A percentile compares a stretch with the other conserved stretches of the same genome.
phyloP scores from a whole-genome alignment of 2,113 vertebrate genomes.

The Sceloporus tristichus region DNA sequence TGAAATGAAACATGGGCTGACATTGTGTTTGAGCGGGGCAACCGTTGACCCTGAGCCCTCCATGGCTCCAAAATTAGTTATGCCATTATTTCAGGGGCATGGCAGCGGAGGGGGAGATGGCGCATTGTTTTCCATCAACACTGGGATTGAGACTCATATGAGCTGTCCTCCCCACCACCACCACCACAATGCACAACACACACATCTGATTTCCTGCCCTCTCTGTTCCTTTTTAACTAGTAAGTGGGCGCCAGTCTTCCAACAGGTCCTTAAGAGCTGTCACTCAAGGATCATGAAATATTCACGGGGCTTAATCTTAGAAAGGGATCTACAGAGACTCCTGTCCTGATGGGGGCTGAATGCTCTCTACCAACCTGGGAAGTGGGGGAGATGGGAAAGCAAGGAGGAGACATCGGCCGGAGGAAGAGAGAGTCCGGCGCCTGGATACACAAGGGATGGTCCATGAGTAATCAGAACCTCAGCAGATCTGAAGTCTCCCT shows the following conservation, averaged over 20 bases:
- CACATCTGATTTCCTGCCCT: constrained; percentile 36
- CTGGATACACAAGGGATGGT: constrained; percentile 10
- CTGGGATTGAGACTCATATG: constrained; percentile 62
- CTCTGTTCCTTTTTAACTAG: constrained; percentile 63
- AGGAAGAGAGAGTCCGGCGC: constrained; percentile 26
- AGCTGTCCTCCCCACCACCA: constrained; percentile 66
- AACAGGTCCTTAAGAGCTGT: constrained; percentile 79
- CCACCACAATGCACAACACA: not conserved
- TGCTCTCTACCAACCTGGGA: constrained; percentile 66
- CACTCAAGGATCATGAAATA: constrained; percentile 84
- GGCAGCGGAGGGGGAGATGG: constrained; percentile 13
- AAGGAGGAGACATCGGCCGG: constrained; percentile 44
- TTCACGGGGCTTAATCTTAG: constrained; percentile 80
- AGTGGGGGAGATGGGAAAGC: constrained; percentile 53
- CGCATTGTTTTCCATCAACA: constrained; percentile 62
- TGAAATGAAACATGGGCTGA: too few species aligned
- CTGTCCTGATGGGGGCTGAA: constrained; percentile 61
- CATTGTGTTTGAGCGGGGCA: constrained; percentile 5
- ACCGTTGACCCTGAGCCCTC: constrained; percentile 42
- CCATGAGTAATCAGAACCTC: constrained; percentile 35
- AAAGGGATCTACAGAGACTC: constrained; percentile 73
- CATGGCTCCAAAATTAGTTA: constrained; percentile 73
- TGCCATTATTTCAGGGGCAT: constrained; percentile 53
- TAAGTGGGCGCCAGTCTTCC: constrained; percentile 80
- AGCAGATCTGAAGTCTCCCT: constrained; percentile 3